Percentiles rank a stretch among this genome's conserved stretches.
Evolutionary conservation across 2,113 vertebrate species (phyloP).

Genomic region (Aix galericulata): DNA sequence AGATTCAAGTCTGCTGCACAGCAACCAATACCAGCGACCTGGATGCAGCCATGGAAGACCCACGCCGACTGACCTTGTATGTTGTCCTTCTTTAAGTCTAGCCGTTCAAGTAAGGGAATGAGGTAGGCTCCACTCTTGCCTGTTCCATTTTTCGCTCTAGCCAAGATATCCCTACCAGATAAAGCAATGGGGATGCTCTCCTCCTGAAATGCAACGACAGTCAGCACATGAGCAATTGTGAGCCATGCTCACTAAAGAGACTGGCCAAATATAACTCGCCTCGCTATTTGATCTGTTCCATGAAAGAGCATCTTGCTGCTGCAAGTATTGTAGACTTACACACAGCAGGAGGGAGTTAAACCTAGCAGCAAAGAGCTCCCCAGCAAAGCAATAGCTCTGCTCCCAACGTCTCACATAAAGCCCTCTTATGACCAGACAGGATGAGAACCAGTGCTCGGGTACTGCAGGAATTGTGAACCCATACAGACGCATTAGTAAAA

Average conservation of each 20-base stretch:
- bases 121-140: slow-evolving; percentile 99
- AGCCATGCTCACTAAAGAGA: not conserved
- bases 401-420: not conserved
- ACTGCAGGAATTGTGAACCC: not conserved
- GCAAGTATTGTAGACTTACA: not conserved
- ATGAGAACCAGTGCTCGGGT: not conserved
- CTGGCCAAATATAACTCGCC: not conserved
- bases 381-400: not conserved
- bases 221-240: not conserved
- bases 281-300: not conserved
- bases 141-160: slow-evolving; percentile 99
- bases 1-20: rapidly evolving
- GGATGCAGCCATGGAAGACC: not conserved
- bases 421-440: not conserved
- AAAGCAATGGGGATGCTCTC: slow-evolving; percentile 99
- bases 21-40: rapidly evolving
- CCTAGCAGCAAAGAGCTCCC: not conserved
- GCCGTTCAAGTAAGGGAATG: slow-evolving; percentile 99
- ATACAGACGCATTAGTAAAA: not conserved
- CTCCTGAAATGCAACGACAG: slow-evolving; percentile 82
- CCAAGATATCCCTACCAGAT: slow-evolving; percentile 98
- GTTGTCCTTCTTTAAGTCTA: slow-evolving; percentile 98
- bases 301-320: not conserved
- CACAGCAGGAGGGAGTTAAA: not conserved
- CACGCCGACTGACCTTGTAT: slow-evolving; percentile 90